Conservation (phyloP, 2,888 invertebrate species). For the Oscheius sp. region DNA sequence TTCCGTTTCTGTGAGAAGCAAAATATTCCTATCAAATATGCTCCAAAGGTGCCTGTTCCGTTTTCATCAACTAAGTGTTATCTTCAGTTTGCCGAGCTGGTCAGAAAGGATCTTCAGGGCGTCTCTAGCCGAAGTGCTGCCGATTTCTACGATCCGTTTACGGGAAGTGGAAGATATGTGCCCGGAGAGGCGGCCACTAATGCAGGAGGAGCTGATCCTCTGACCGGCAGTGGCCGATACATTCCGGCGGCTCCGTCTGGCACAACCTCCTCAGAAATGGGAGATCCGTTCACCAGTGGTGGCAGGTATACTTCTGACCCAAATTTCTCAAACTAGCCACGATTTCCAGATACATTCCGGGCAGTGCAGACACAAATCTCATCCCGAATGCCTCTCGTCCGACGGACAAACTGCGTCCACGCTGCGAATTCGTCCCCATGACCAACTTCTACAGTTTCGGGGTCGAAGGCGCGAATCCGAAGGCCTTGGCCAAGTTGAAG, state of each 20-base stretch:
- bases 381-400: slow-evolving; percentile 59
- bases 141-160: slow-evolving; percentile 79
- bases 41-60: slow-evolving; percentile 81
- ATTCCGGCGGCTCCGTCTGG: slow-evolving; percentile 64
- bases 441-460: slow-evolving; percentile 53
- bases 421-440: slow-evolving; percentile 63
- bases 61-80: background rate
- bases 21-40: slow-evolving; percentile 85
- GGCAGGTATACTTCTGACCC: slow-evolving; percentile 35
- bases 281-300: slow-evolving; percentile 47
- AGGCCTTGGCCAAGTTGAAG: slow-evolving; percentile 57
- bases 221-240: slow-evolving; percentile 76
- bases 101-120: slow-evolving; percentile 34
- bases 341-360: slow-evolving; percentile 30
- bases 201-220: slow-evolving; percentile 74
- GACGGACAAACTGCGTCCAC: slow-evolving; percentile 65
- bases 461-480: slow-evolving; percentile 47
- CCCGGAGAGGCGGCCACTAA: background rate
- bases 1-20: slow-evolving; percentile 89
- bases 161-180: slow-evolving; percentile 74
- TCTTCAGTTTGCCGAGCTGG: slow-evolving; percentile 16
- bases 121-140: slow-evolving; percentile 20
- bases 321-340: background rate
- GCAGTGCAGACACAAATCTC: slow-evolving; percentile 8
- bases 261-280: background rate